These are phyloP conservation scores for Porites lobata DNA, from an alignment of 92 coral and sea anemone genomes.

Conservation along the genomic window DNA sequence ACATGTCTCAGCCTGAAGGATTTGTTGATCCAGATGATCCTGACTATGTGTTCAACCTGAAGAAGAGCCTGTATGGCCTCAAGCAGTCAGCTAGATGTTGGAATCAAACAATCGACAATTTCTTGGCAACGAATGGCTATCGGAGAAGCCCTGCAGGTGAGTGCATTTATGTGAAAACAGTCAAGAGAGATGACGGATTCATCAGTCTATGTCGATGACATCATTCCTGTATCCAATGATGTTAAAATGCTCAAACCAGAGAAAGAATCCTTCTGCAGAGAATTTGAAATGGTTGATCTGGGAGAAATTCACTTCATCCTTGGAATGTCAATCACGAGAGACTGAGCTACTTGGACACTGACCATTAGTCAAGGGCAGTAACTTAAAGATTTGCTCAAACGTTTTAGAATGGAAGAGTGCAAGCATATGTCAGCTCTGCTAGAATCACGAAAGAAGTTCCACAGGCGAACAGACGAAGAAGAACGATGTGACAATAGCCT, in stretches of 20 bases:
- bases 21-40: conserved; percentile 20
- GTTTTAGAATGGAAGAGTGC: conserved; percentile 71
- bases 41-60: neutral
- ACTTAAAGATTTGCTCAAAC: conserved; percentile 54
- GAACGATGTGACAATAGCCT: too few relatives aligned
- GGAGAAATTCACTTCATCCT: neutral
- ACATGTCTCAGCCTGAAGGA: conserved; percentile 70
- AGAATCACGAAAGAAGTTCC: too few relatives aligned
- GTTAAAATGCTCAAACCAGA: conserved; percentile 7
- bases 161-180: neutral
- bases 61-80: conserved; percentile 15
- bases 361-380: conserved; percentile 64
- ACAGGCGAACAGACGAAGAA: too few relatives aligned
- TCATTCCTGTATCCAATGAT: neutral
- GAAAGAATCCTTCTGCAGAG: neutral
- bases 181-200: neutral
- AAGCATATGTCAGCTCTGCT: neutral
- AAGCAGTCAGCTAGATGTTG: conserved; percentile 27
- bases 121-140: neutral
- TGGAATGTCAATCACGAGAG: neutral
- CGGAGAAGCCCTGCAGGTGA: neutral
- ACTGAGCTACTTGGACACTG: conserved; percentile 64
- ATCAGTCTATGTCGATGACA: conserved; percentile 19
- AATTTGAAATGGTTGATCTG: too few relatives aligned
- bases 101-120: conserved; percentile 14